phyloP scores from a whole-genome alignment of 2,113 vertebrate species.

The Chlamydotis undulata region DNA sequence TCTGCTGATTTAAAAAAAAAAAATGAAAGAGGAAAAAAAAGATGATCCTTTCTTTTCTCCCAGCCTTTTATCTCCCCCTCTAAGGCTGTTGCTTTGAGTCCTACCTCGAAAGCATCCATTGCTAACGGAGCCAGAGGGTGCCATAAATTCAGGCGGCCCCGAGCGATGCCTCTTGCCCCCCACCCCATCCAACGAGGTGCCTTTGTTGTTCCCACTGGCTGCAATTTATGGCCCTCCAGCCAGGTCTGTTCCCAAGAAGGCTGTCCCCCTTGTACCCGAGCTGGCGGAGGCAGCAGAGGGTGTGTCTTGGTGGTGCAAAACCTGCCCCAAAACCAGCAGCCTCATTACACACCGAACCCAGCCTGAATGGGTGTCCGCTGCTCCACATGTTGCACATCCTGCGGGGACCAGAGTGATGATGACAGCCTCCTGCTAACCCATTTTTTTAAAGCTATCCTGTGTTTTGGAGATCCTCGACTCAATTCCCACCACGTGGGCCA shows the following conservation, averaged over 20 bases:
- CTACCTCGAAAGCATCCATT: not conserved
- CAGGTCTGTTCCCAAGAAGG: not conserved
- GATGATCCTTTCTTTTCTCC: constrained; percentile 60
- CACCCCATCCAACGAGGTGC: not conserved
- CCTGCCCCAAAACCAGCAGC: not conserved
- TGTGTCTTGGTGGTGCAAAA: not conserved
- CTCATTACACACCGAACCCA: not conserved
- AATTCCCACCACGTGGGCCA: not conserved
- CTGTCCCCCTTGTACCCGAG: not conserved
- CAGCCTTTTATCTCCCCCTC: constrained; percentile 57
- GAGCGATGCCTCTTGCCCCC: not conserved
- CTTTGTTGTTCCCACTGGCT: constrained; percentile 34
- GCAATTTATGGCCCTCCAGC: not conserved
- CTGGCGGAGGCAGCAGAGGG: not conserved
- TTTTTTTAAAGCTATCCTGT: not conserved
- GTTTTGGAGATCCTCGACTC: not conserved
- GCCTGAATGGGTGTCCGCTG: not conserved
- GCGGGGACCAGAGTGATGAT: not conserved
- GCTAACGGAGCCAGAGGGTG: constrained; percentile 51
- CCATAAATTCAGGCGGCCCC: constrained; percentile 5
- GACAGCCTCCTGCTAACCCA: not conserved
- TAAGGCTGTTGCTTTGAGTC: constrained; percentile 34
- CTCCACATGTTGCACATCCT: not conserved
- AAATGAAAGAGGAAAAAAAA: not conserved
- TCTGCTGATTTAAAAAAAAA: not conserved